Evolutionary conservation across 2,797 vertebrate genomes (phyloP).

Genomic region (Cynopterus sphinx): DNA sequence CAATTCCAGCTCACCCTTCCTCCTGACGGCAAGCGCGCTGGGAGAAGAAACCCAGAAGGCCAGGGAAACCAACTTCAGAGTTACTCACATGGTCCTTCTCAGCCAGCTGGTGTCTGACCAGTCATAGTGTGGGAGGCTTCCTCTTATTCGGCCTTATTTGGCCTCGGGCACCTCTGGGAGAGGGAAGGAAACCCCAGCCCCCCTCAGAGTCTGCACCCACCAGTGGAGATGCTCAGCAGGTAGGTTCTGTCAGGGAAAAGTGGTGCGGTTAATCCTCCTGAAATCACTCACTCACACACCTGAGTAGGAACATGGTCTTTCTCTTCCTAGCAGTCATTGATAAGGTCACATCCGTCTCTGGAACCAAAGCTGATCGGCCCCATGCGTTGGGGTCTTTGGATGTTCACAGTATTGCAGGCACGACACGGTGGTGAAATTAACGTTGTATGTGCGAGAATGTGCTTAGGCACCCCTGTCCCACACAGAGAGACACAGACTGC

Average conservation of each 20-base stretch:
- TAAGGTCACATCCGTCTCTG: background rate
- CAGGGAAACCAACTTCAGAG: background rate
- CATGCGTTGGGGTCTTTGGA: too few species aligned
- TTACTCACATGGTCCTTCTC: background rate
- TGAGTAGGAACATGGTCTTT: background rate
- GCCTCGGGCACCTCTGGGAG: too few species aligned
- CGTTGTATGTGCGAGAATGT: background rate
- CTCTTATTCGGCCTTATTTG: background rate
- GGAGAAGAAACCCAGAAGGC: background rate
- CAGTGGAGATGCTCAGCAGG: fast-evolving
- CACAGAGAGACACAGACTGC: background rate
- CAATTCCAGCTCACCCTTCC: background rate
- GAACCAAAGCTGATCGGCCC: background rate
- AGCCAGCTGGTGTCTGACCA: too few species aligned
- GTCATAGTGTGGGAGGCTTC: background rate
- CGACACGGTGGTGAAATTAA: background rate
- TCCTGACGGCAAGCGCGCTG: background rate
- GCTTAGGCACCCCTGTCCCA: background rate
- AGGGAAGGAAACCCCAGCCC: too few species aligned
- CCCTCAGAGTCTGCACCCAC: background rate
- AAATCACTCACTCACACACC: background rate
- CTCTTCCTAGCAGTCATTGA: background rate
- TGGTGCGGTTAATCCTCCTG: fast-evolving
- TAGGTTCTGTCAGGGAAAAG: background rate
- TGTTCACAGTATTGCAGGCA: too few species aligned